Evolutionary conservation across 2,888 invertebrate genomes (phyloP), one percentile per base, ranked within the genome.

Genomic region (Drosophila percnosoma): DNA sequence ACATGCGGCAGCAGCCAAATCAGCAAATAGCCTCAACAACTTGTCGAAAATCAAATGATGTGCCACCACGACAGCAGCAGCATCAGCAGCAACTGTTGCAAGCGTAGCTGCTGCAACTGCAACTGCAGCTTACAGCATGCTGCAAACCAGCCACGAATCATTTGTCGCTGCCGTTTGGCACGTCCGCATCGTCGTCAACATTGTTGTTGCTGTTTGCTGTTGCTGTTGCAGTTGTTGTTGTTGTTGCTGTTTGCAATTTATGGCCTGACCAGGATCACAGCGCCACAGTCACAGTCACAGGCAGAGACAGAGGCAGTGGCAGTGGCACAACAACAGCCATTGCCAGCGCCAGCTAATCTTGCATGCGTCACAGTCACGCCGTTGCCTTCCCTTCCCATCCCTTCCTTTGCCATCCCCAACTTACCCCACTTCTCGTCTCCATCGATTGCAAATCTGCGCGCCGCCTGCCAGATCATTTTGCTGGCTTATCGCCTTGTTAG

Each of bases 1-100:
- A 29, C 72, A 42, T 33, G 24, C 77, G 61, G 54, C 58, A 58
- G 83, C 67, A 77, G 82, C 83, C 84, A 87, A 84, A 84, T 84
- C 84, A 89, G 85, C 88, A 87, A 85, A 85, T 87, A 89, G 80
- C 90, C 84, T 82, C 84, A 85, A 89, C 84, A 85, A 85, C 89
- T 85, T 85, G 84, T 85, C 84, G 88, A 85, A 85, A 85, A 85
- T 85, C 90, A 89, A 85, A 85, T 89, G 90, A 85, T 85, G 88
- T 90, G 90, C 85, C 85, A 90, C 89, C 86, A 87, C 51, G 53
- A 45, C 75, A 62, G 57, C 76, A 66, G 36, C 80, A 63, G 51
- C 52, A 64, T 18, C 54, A 21, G 34, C 65, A 34, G 34, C 64
- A 33, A 51, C 79, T 64, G 49, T 49, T 36, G 54, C 58, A 64